Conservation (phyloP, 2,888 invertebrate species). For the Craniophora ligustri region DNA sequence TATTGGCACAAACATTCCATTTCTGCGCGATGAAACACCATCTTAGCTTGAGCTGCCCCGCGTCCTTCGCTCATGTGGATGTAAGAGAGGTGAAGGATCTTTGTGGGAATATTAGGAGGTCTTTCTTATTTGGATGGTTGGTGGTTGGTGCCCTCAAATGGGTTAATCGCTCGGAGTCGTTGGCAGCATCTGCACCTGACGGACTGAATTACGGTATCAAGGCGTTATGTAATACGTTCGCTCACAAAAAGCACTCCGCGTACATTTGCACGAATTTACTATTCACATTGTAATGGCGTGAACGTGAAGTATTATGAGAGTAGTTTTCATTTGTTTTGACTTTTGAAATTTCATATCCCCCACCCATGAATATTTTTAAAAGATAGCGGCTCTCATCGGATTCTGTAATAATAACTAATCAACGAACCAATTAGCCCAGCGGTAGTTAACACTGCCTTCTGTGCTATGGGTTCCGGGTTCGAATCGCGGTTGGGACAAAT, state of each 20-base stretch:
- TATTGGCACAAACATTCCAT: constrained; percentile 79
- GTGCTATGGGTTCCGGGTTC: no score
- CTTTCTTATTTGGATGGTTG: constrained; percentile 60
- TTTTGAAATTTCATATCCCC: no score
- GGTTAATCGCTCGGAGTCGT: constrained; percentile 84
- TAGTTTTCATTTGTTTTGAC: constrained; percentile 13
- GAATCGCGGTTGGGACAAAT: no score
- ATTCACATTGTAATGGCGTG: constrained; percentile 41
- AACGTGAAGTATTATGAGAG: constrained; percentile 38
- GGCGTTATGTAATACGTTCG: constrained; percentile 64
- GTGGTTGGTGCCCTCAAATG: constrained; percentile 74
- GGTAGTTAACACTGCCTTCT: no score
- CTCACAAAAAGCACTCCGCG: constrained; percentile 64
- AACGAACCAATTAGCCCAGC: no score
- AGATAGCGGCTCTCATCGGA: no score
- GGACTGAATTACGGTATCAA: constrained; percentile 82
- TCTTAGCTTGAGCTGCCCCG: constrained; percentile 53
- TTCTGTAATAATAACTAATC: no score
- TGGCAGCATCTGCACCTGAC: constrained; percentile 84
- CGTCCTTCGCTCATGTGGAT: constrained; percentile 41
- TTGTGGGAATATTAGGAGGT: constrained; percentile 59
- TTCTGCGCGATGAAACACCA: constrained; percentile 64
- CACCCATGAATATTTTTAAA: no score
- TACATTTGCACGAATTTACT: constrained; percentile 52
- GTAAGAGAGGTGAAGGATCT: constrained; percentile 42